Evolutionary conservation across 2,888 invertebrate species (phyloP).

Genomic region (Campoplex capitator): DNA sequence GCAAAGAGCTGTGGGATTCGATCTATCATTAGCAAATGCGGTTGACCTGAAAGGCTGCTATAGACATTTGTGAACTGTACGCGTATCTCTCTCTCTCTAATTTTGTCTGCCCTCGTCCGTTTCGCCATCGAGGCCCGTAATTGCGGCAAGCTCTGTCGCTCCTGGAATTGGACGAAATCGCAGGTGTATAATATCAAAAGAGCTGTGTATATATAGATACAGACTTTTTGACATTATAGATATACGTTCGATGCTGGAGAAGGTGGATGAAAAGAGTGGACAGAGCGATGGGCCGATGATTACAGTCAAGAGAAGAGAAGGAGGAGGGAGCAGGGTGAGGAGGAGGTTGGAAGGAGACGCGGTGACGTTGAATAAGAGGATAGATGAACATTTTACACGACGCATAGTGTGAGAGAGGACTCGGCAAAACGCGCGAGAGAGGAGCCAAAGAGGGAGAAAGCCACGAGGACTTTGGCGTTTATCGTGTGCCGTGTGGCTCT

Average conservation of each 20-base stretch:
- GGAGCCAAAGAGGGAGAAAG: slow-evolving; percentile 11
- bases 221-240: slow-evolving; percentile 64
- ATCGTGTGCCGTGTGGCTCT: slow-evolving; percentile 35
- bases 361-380: slow-evolving; percentile 21
- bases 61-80: neutral
- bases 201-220: slow-evolving; percentile 74
- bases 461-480: slow-evolving; percentile 26
- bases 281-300: slow-evolving; percentile 64
- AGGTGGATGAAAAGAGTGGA: slow-evolving; percentile 48
- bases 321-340: neutral
- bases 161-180: slow-evolving; percentile 64
- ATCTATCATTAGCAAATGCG: slow-evolving; percentile 14
- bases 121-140: slow-evolving; percentile 31
- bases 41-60: neutral
- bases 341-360: slow-evolving; percentile 22
- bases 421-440: slow-evolving; percentile 3
- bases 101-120: slow-evolving; percentile 19
- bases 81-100: slow-evolving; percentile 4
- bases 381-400: slow-evolving; percentile 28
- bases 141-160: slow-evolving; percentile 57
- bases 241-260: slow-evolving; percentile 63
- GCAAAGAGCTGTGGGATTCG: neutral
- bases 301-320: slow-evolving; percentile 47
- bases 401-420: slow-evolving; percentile 15
- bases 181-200: slow-evolving; percentile 76